Base-by-base conservation (phyloP, 1,140 invertebrate genomes). In the Eriosoma lanigerum region DNA sequence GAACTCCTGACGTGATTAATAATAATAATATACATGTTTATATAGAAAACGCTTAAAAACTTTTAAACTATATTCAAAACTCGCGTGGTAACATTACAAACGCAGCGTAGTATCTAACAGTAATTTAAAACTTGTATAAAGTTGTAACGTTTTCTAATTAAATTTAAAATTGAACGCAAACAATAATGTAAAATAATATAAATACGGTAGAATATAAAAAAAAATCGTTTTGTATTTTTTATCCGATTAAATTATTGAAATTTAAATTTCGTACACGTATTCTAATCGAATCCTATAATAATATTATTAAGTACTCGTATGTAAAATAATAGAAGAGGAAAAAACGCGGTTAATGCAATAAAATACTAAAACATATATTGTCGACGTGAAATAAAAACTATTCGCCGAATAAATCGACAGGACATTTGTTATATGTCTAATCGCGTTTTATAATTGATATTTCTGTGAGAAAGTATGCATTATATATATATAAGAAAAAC, bases 151-250 rank as follows among this genome's bases (percentile, higher is more conserved):
- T 38, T 66, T 21, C 13, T 66, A 66, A 66, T 66, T 66, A 13
- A 66, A 66, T 66, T 66, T 17, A 46, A 68, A 48, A 68, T 48
- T 48, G 24, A 68, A 68, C 15, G 21, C 24, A 17, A 48, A 68
- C 21, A 46, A 68, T 9, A 13, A 29, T 29, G n/a, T 9, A n/a
- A 44, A 9, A 64, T 0, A 29, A 8, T 13, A 3, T 12, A 29
- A 10, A 38, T 5, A n/a, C 19, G 19, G 32, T 26, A 24, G 62
- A n/a, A 46, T 15, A 46, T 46, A 68, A 46, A n/a, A n/a, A n/a
- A n/a, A n/a, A n/a, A 68, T 68, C 4, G 44, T 24, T 68, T 46
- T n/a, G 13, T 21, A n/a, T 24, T 68, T 68, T 68, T 46, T 32
- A 46, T 19, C 12, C 38, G 38, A 46, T 19, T 1, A 32, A 32